A percentile compares a stretch with the other conserved stretches of the same genome.
phyloP scores from a whole-genome alignment of 2,797 vertebrate species.

The Tangara arthus region DNA sequence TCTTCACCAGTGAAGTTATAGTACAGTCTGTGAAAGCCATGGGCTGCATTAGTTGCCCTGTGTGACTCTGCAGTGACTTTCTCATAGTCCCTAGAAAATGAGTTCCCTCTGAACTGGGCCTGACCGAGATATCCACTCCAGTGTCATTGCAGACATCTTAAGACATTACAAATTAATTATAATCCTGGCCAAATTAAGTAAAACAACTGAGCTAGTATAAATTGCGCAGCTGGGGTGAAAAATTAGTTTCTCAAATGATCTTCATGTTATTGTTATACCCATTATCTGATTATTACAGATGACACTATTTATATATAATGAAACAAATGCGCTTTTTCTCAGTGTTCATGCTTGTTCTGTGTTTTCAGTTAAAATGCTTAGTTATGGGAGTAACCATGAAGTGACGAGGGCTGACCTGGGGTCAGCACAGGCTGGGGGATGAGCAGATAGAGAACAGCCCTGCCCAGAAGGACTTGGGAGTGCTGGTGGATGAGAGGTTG shows the following conservation, averaged over 20 bases:
- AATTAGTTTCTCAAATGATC: neutral
- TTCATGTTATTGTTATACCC: neutral
- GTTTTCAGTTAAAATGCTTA: neutral
- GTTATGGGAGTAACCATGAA: neutral
- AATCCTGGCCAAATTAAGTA: neutral
- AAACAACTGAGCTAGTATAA: neutral
- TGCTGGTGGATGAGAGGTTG: neutral
- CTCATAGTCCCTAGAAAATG: neutral
- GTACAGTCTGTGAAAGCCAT: neutral
- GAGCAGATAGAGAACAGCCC: neutral
- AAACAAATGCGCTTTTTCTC: neutral
- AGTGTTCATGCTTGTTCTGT: neutral
- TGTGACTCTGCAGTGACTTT: neutral
- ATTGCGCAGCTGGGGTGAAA: neutral
- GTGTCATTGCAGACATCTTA: neutral
- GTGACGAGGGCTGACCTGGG: neutral
- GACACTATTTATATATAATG: neutral
- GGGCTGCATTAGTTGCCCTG: neutral
- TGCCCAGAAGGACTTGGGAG: neutral
- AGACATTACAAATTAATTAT: neutral
- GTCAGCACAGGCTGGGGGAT: neutral
- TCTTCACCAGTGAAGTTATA: neutral
- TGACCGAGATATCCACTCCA: neutral
- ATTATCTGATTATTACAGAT: constrained; percentile 17
- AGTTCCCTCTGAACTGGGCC: neutral